Evolutionary conservation across 2,888 invertebrate genomes (phyloP).

Genomic region (Synanthedon vespiformis): DNA sequence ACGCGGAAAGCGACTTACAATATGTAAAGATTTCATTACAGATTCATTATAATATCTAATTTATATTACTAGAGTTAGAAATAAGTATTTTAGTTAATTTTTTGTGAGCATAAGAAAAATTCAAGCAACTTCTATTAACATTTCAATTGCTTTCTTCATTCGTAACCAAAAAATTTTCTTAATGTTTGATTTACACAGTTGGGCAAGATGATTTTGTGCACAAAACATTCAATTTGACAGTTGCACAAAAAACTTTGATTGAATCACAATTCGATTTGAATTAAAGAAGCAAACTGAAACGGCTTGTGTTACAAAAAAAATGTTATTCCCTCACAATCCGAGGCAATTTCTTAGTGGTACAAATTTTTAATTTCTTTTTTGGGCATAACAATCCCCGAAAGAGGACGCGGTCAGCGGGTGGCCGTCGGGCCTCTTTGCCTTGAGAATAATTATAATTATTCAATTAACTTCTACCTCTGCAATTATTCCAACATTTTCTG

Average conservation of each 20-base stretch:
- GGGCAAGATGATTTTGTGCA: neutral
- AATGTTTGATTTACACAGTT: too few species aligned
- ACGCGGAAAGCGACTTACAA: too few species aligned
- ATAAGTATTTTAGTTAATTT: too few species aligned
- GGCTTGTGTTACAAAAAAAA: neutral
- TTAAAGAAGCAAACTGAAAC: neutral
- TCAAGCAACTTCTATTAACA: too few species aligned
- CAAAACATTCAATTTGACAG: neutral
- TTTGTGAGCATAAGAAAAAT: too few species aligned
- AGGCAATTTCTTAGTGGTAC: constrained; percentile 48
- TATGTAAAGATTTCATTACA: too few species aligned
- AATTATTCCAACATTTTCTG: constrained; percentile 34
- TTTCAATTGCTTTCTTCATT: too few species aligned
- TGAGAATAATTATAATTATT: constrained; percentile 65
- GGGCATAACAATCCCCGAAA: constrained; percentile 55
- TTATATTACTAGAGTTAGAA: too few species aligned
- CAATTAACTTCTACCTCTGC: constrained; percentile 60
- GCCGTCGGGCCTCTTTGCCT: constrained; percentile 53
- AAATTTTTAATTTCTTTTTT: constrained; percentile 63
- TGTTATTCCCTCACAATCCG: constrained; percentile 30
- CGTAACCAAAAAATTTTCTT: too few species aligned
- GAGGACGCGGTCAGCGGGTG: constrained; percentile 53
- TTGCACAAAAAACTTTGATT: neutral
- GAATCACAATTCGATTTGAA: neutral
- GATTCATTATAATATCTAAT: too few species aligned